These are phyloP conservation scores for Poecilia latipinna DNA, from an alignment of 2,113 vertebrate species.

Conservation along the genomic window DNA sequence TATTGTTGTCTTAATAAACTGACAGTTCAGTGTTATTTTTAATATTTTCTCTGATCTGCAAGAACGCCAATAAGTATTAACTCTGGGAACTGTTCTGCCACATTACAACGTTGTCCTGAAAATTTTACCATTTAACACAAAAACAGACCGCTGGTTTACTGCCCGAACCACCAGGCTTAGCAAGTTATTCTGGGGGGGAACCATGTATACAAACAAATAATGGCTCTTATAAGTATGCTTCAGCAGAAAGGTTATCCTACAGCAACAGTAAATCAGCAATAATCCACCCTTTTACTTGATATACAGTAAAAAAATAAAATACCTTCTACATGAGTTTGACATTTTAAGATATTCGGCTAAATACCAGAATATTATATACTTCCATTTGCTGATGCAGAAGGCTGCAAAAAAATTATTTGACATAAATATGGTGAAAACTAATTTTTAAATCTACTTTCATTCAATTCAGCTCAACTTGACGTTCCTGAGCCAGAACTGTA, in stretches of 20 bases:
- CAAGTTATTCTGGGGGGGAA: not conserved
- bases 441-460: conserved; percentile 28
- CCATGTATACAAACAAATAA: not conserved
- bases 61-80: too few relatives aligned
- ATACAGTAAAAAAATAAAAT: not conserved
- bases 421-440: conserved; percentile 49
- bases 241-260: not conserved
- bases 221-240: not conserved
- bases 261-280: conserved; percentile 2
- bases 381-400: conserved; percentile 33
- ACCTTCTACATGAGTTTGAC: conserved; percentile 14
- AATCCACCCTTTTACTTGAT: not conserved
- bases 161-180: too few relatives aligned
- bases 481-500: conserved; percentile 56
- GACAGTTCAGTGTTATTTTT: too few relatives aligned
- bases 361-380: conserved; percentile 16
- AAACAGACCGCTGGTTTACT: too few relatives aligned
- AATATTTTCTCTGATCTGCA: too few relatives aligned
- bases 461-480: conserved; percentile 41
- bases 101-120: too few relatives aligned
- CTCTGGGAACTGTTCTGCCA: too few relatives aligned
- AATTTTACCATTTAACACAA: too few relatives aligned
- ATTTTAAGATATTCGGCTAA: conserved; percentile 30
- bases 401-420: conserved; percentile 25
- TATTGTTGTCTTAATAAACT: too few relatives aligned